Conservation (phyloP, 2,888 invertebrate genomes). For the Pheosia gnoma region DNA sequence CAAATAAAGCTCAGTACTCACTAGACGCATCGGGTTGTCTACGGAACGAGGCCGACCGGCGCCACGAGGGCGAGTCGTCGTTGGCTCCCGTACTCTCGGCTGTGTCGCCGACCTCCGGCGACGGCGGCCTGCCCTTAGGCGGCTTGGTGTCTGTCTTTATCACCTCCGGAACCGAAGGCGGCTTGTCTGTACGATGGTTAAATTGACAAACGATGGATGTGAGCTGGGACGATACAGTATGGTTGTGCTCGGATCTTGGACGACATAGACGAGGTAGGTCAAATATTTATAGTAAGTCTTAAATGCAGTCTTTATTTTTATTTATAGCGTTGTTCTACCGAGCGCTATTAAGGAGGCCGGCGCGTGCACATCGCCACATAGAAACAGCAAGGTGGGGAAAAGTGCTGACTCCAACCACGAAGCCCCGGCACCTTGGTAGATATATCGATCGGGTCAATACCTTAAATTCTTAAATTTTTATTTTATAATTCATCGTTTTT, state of each 20-base stretch:
- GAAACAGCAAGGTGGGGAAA: too few relatives aligned
- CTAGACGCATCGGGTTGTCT: slow-evolving; percentile 62
- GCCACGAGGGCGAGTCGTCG: slow-evolving; percentile 76
- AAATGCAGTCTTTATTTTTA: too few relatives aligned
- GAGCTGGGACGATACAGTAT: slow-evolving; percentile 14
- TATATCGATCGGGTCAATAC: too few relatives aligned
- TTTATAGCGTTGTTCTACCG: too few relatives aligned
- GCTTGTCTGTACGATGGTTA: slow-evolving; percentile 56
- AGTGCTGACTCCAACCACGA: too few relatives aligned
- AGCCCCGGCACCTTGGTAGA: too few relatives aligned
- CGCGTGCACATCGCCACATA: too few relatives aligned
- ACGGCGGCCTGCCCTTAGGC: slow-evolving; percentile 69
- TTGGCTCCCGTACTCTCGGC: slow-evolving; percentile 38
- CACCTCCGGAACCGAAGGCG: slow-evolving; percentile 60
- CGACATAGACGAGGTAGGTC: background rate
- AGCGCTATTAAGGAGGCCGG: too few relatives aligned
- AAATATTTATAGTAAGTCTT: too few relatives aligned
- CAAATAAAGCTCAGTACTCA: slow-evolving; percentile 58
- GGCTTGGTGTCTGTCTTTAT: slow-evolving; percentile 78
- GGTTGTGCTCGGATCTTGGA: slow-evolving; percentile 5
- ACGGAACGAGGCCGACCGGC: slow-evolving; percentile 70
- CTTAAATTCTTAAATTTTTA: too few relatives aligned
- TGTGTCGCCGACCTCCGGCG: slow-evolving; percentile 59
- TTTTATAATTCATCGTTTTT: too few relatives aligned
- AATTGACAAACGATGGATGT: slow-evolving; percentile 23